Evolutionary conservation across 2,888 invertebrate species (phyloP).

Genomic region (Mactromeris polynyma): DNA sequence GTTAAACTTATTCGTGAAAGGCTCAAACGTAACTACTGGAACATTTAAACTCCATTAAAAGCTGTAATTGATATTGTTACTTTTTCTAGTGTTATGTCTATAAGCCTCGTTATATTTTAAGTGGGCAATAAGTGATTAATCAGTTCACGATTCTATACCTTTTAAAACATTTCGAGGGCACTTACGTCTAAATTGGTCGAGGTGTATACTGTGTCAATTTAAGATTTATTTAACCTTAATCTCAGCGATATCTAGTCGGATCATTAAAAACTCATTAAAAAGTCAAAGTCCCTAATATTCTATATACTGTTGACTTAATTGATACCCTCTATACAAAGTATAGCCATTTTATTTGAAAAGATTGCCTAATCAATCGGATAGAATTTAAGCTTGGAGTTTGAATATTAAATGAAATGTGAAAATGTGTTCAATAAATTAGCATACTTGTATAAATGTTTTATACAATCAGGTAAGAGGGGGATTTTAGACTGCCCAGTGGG

Average conservation of each 20-base stretch:
- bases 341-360: background rate
- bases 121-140: too few relatives aligned
- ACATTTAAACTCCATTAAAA: too few relatives aligned
- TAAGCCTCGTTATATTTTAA: too few relatives aligned
- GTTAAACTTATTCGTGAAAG: too few relatives aligned
- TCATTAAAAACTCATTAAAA: background rate
- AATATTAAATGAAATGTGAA: conserved; percentile 6
- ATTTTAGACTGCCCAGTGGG: background rate
- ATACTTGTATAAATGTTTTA: background rate
- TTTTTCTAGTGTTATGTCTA: too few relatives aligned
- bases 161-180: too few relatives aligned
- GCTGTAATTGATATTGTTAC: too few relatives aligned
- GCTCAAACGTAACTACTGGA: too few relatives aligned
- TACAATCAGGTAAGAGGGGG: background rate
- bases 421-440: conserved; percentile 4
- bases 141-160: too few relatives aligned
- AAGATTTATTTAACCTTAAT: background rate
- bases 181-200: too few relatives aligned
- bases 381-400: background rate
- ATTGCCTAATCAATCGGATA: background rate
- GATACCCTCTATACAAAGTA: background rate
- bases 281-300: background rate
- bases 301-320: background rate
- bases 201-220: background rate
- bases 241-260: background rate